Conservation (phyloP, 2,113 vertebrate species). For the Corythornis cristatus region DNA sequence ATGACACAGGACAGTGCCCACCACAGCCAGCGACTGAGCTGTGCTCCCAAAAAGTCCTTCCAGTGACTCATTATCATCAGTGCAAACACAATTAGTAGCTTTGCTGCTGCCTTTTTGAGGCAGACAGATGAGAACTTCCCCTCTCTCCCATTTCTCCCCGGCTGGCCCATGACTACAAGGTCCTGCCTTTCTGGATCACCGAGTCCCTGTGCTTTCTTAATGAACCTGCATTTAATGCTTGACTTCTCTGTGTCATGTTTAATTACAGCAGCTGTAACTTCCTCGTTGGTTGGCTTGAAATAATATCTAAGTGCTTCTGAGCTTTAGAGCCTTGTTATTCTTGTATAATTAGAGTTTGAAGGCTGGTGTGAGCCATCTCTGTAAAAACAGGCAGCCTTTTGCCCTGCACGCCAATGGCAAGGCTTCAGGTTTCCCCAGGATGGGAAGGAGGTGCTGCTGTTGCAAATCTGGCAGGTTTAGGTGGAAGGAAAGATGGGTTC, state of each 20-base stretch:
- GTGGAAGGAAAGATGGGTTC: background rate
- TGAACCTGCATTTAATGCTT: constrained; percentile 70
- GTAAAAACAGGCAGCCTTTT: background rate
- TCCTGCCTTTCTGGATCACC: constrained; percentile 63
- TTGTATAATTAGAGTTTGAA: constrained; percentile 65
- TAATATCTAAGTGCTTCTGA: constrained; percentile 67
- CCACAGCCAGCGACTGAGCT: accelerated
- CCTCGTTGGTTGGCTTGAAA: constrained; percentile 47
- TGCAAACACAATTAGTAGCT: constrained; percentile 5
- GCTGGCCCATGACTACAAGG: constrained; percentile 32
- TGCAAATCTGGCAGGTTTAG: background rate
- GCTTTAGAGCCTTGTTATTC: constrained; percentile 65
- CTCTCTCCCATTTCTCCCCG: background rate
- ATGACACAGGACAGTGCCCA: accelerated
- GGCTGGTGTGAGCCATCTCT: constrained; percentile 28
- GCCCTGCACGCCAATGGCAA: background rate
- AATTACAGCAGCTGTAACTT: constrained; percentile 72
- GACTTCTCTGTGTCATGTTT: constrained; percentile 69
- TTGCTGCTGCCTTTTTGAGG: background rate
- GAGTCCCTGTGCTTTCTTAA: constrained; percentile 37
- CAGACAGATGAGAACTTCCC: background rate
- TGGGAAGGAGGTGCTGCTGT: background rate
- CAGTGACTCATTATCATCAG: background rate
- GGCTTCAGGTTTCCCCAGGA: background rate
- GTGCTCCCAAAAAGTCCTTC: background rate